Evolutionary conservation across 2,888 invertebrate genomes (phyloP), one percentile per base, ranked within the genome.

Genomic region (Mycogona germanica): DNA sequence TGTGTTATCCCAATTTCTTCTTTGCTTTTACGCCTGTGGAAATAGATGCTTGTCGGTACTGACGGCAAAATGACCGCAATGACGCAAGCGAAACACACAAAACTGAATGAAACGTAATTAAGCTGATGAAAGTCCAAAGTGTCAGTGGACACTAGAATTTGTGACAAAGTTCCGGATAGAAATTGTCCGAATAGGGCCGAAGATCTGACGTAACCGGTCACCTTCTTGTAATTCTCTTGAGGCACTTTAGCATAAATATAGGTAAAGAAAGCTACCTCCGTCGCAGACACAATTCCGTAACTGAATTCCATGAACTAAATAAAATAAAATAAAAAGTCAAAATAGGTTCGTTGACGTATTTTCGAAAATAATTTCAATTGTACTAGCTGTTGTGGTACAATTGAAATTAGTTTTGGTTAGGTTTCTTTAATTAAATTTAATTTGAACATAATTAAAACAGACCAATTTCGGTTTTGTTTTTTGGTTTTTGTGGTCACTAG

Each of bases 161-260:
- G 95, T 0, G 82, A 81, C 17, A 80, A 67, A 12, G 81, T 65
- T 4, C 85, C 85, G 0, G 86, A 84, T 9, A 84, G 65, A 66
- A 84, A 86, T 57, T 86, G 78, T 3, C 93, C 93, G 2, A 78
- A 69, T 30, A 92, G 74, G 55, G 84, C 80, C 0, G 91, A 87
- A 12, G 85, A 82, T 62, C 91, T 78, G 0, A 87, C 86, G 66
- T 84, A 86, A 0, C 89, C 84, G 0, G 93, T 87, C 2, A 91
- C 89, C 59, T 78, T 75, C 61, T 87, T 83, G 69, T 86, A 93
- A 64, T 80, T 80, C 19, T 65, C 67, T 49, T 78, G 75, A 55
- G 84, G 80, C 50, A 88, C 91, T 75, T 91, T 87, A 28, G 92
- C 87, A 71, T 92, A 95, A 60, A 93, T 87, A 64, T 95, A 95